Percentiles rank a stretch among this genome's conserved stretches.
phyloP scores from a whole-genome alignment of 2,113 vertebrate species.

The Strix aluco region DNA sequence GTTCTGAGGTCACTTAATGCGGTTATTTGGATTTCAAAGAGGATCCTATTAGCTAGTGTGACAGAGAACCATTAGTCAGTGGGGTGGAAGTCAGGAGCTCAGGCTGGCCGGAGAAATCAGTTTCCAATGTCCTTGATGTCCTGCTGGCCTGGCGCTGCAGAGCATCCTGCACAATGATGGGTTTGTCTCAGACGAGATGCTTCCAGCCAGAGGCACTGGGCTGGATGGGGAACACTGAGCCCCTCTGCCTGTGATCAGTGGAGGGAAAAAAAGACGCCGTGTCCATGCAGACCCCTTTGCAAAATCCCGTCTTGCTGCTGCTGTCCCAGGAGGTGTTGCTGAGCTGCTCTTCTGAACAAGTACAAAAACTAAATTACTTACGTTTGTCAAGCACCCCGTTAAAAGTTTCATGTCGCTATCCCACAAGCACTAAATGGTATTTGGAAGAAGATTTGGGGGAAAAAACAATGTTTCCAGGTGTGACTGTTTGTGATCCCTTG shows the following conservation, averaged over 20 bases:
- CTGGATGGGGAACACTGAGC: fast-evolving
- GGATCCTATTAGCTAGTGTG: constrained; percentile 44
- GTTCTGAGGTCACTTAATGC: constrained; percentile 38
- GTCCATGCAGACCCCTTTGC: not conserved
- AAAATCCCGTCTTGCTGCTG: not conserved
- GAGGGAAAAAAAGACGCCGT: not conserved
- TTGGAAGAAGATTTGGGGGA: not conserved
- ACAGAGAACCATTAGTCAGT: constrained; percentile 24
- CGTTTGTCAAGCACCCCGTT: not conserved
- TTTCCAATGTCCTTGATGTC: constrained; percentile 46
- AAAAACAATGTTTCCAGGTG: not conserved
- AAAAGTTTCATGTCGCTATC: not conserved
- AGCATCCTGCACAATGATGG: constrained; percentile 16
- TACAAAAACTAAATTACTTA: not conserved
- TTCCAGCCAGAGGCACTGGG: not conserved
- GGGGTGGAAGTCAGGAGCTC: not conserved
- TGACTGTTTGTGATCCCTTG: not conserved
- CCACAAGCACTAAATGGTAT: not conserved
- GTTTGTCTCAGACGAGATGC: not conserved
- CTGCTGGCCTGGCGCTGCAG: not conserved
- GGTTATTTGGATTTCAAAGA: constrained; percentile 55
- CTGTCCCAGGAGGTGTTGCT: not conserved
- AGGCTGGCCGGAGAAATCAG: constrained; percentile 18
- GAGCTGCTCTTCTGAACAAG: not conserved
- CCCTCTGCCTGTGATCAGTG: not conserved